These are phyloP conservation scores for Epicampocera succincta DNA, from an alignment of 2,888 invertebrate genomes.

Conservation along the genomic window DNA sequence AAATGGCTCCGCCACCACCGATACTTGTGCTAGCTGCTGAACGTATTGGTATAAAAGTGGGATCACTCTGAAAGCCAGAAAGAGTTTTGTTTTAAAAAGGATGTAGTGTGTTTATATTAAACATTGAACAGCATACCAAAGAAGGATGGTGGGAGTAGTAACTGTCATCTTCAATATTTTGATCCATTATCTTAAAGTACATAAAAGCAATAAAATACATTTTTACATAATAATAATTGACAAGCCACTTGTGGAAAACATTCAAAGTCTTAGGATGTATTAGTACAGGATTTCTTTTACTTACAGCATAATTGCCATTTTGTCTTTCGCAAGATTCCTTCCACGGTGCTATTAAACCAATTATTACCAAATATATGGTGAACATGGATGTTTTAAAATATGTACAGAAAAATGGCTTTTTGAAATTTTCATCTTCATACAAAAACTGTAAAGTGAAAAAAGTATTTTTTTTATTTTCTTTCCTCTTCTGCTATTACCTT, in stretches of 20 bases:
- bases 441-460: slow-evolving; percentile 86
- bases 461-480: background rate
- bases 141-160: slow-evolving; percentile 86
- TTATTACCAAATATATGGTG: slow-evolving; percentile 93
- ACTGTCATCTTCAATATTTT: slow-evolving; percentile 90
- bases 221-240: too few species aligned
- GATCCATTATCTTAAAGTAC: slow-evolving; percentile 85
- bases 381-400: slow-evolving; percentile 98
- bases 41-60: slow-evolving; percentile 95
- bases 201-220: slow-evolving; percentile 74
- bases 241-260: too few species aligned
- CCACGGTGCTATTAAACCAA: slow-evolving; percentile 95
- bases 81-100: background rate
- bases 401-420: slow-evolving; percentile 97
- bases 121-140: slow-evolving; percentile 73
- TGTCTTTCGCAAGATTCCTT: slow-evolving; percentile 89
- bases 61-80: slow-evolving; percentile 87
- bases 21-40: slow-evolving; percentile 81
- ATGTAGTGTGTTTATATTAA: background rate
- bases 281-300: slow-evolving; percentile 67
- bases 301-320: slow-evolving; percentile 88
- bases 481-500: too few species aligned
- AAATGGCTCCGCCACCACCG: slow-evolving; percentile 80
- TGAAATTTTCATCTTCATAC: slow-evolving; percentile 91
- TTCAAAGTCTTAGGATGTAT: too few species aligned